Evolutionary conservation across 2,797 vertebrate species (phyloP), one percentile per base, ranked within the genome.

Genomic region (Schizopygopsis malacanthus): DNA sequence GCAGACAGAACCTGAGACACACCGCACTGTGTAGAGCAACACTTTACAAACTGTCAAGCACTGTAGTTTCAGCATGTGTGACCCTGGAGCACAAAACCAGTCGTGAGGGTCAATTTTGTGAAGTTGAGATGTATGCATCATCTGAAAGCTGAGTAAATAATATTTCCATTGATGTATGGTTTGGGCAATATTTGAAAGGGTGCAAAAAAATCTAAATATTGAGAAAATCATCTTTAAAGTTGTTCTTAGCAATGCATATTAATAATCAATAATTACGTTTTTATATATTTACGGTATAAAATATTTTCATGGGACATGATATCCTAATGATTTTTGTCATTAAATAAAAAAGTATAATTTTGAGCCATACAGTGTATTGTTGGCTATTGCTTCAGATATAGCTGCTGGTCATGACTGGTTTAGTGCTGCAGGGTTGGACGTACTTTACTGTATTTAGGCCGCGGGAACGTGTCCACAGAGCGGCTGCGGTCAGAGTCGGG

Each of bases 371-470:
- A 59, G 2, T 59, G 22, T 59, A n/a, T 59, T 59, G 22, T n/a
- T n/a, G 54, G 1, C 8, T 59, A n/a, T n/a, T 59, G 9, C 56
- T 59, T 1, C 56, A n/a, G 2, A 59, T 59, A 59, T 22, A 4
- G 0, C 22, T 11, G 56, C 1, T 11, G 2, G 9, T 59, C 0
- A 11, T 5, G 22, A 61, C 56, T 61, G 56, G 4, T 25, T n/a
- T 4, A n/a, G 22, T 25, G 56, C 56, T 61, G 0, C 22, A 12
- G 56, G 3, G 22, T 1, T 33, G 28, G 52, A 39, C 83, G 67
- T 37, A 82, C 79, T 63, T 54, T 71, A 18, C 61, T 87, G 50
- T 73, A 73, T 39, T 80, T 79, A 63, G 72, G 41, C 82, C 73
- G 63, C 4, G 20, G 33, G 41, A 59, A 63, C 7, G 16, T 70